Conservation (phyloP, 2,113 vertebrate species). For the Nycticebus coucang region DNA sequence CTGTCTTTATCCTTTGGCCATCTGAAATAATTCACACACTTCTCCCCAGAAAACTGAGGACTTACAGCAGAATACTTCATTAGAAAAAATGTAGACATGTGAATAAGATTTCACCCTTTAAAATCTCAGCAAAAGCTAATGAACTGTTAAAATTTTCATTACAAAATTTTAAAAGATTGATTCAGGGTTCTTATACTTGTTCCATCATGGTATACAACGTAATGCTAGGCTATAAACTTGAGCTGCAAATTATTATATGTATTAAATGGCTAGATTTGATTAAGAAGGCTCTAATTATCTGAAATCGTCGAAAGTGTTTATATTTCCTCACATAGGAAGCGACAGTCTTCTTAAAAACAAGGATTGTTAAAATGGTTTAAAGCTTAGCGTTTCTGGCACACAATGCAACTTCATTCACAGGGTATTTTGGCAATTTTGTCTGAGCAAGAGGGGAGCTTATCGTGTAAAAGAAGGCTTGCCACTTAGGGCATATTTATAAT, state of each 20-base stretch:
- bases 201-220: slow-evolving; percentile 14
- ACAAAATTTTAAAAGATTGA: slow-evolving; percentile 38
- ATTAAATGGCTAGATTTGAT: slow-evolving; percentile 50
- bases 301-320: slow-evolving; percentile 70
- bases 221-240: not conserved
- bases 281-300: slow-evolving; percentile 54
- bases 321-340: slow-evolving; percentile 72
- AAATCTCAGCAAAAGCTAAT: slow-evolving; percentile 76
- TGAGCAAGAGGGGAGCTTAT: slow-evolving; percentile 76
- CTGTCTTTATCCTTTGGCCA: slow-evolving; percentile 55
- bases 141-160: slow-evolving; percentile 69
- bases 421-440: slow-evolving; percentile 86
- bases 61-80: slow-evolving; percentile 64
- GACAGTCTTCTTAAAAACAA: slow-evolving; percentile 77
- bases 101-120: not conserved
- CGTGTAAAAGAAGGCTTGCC: slow-evolving; percentile 79
- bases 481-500: slow-evolving; percentile 74
- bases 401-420: slow-evolving; percentile 80
- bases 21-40: slow-evolving; percentile 24
- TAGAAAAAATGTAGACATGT: slow-evolving; percentile 11
- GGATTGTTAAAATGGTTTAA: slow-evolving; percentile 75
- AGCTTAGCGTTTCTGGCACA: slow-evolving; percentile 80
- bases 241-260: slow-evolving; percentile 48
- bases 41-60: slow-evolving; percentile 35
- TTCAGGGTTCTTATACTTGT: not conserved